Evolutionary conservation across 2,888 invertebrate species (phyloP).

Genomic region (Volucella inanis): DNA sequence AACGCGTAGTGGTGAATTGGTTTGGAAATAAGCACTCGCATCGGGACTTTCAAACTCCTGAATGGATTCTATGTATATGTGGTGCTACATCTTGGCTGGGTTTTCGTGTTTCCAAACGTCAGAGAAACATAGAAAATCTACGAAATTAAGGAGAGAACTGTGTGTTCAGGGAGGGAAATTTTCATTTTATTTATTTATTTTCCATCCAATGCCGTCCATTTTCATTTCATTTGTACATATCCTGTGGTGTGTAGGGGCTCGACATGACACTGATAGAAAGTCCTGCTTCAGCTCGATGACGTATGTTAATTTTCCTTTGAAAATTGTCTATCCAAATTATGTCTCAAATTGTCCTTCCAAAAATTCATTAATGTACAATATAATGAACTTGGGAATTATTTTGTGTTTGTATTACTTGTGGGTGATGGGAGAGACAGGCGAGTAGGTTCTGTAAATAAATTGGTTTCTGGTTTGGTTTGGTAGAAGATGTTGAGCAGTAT

Average conservation of each 20-base stretch:
- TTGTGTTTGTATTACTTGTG: slow-evolving; percentile 7
- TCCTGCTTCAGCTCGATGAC: slow-evolving; percentile 2
- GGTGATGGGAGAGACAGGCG: not conserved
- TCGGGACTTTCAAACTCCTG: not conserved
- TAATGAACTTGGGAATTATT: slow-evolving; percentile 40
- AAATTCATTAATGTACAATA: slow-evolving; percentile 47
- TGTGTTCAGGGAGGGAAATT: slow-evolving; percentile 8
- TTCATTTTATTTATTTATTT: slow-evolving; percentile 34
- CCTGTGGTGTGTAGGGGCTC: not conserved
- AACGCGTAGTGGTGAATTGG: not conserved
- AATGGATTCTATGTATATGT: no score
- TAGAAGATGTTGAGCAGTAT: not conserved
- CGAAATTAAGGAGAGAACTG: not conserved
- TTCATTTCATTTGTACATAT: not conserved
- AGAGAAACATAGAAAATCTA: not conserved
- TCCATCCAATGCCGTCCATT: not conserved
- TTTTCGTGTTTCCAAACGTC: not conserved
- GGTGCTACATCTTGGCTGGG: not conserved
- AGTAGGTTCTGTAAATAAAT: slow-evolving; percentile 16
- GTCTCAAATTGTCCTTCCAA: slow-evolving; percentile 46
- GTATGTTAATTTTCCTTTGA: slow-evolving; percentile 25
- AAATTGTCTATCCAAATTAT: slow-evolving; percentile 17
- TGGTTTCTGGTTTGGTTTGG: not conserved
- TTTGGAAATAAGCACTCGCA: not conserved
- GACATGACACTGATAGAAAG: not conserved